These are phyloP conservation scores for Copsychus sechellarum DNA, from an alignment of 2,113 vertebrate species.

Conservation along the genomic window DNA sequence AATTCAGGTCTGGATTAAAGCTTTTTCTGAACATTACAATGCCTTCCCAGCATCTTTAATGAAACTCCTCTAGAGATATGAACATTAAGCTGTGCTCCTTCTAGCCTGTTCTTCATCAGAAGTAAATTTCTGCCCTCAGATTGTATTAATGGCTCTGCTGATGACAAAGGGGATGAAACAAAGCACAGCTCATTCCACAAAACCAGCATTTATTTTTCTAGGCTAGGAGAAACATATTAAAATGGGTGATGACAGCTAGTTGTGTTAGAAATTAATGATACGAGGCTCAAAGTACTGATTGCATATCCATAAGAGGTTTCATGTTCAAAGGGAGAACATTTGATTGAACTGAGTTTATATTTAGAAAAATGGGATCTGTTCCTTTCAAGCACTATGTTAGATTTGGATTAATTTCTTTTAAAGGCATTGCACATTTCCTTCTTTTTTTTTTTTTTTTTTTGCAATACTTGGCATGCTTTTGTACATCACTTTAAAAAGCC, in stretches of 20 bases:
- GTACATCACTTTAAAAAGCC: background rate
- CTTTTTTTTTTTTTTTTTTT: background rate
- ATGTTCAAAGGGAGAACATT: conserved; percentile 26
- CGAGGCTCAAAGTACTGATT: conserved; percentile 27
- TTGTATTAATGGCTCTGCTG: conserved; percentile 11
- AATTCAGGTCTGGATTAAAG: background rate
- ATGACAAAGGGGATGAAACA: conserved; percentile 34
- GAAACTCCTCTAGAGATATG: background rate
- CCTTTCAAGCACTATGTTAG: background rate
- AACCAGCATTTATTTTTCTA: conserved; percentile 16
- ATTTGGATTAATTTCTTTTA: background rate
- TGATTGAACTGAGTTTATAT: conserved; percentile 31
- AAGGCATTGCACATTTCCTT: background rate
- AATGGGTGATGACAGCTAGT: background rate
- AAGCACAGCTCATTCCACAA: conserved; percentile 23
- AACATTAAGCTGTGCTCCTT: conserved; percentile 12
- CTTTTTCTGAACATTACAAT: background rate
- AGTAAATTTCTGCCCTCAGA: conserved; percentile 26
- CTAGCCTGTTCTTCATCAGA: background rate
- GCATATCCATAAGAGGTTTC: conserved; percentile 27
- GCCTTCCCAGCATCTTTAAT: background rate
- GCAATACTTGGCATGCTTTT: background rate
- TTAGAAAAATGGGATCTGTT: background rate
- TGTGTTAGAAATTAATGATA: conserved; percentile 42
- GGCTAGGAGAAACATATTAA: conserved; percentile 8